Base-by-base conservation (phyloP, 37 sponge, comb jelly and placozoan species). In the Aphrocallistes beatrix region DNA sequence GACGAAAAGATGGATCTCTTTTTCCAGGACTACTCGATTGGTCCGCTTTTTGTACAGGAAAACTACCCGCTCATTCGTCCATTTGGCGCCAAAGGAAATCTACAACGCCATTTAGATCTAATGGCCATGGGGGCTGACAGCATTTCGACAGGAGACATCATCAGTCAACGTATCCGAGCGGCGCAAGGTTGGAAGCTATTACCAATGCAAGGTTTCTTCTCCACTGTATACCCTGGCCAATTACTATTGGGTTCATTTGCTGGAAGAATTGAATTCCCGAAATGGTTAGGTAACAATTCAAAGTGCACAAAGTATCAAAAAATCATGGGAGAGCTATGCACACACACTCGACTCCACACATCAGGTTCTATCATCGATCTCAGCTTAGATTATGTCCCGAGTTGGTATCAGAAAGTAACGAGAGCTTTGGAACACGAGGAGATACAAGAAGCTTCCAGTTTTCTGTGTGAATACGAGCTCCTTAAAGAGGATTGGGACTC, bases 11-110 rank as follows among this genome's bases (percentile, higher is more conserved):
- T 91, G 0, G 94, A 93, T 32, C 91, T 98, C 0, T 98, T 95
- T 89, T 98, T 98, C 86, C 87, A 91, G 81, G 99, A 98, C 84
- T 98, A 98, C 88, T 84, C 82, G 51, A 38, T 98, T 32, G 81
- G 87, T 36, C 91, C 96, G 6, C 86, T 98, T 28, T 98, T 98
- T 93, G 96, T 95, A 50, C 96, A 95, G 81, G 99, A 98, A 91
- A 98, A 95, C 85, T 98, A 98, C 88, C 83, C 84, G 36, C 25
- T 42, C 3, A 86, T 86, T 37, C 86, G 81, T 10, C 96, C 94
- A 34, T 38, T 36, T 9, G 38, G 48, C 1, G 82, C 87, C 28
- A 36, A 81, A 91, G 90, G 81, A 75, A 91, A 38, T 30, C 81
- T 37, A 1, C 8, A 25, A 50, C 85, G 21, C 47, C 81, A 49